Conservation (phyloP, 1,140 invertebrate genomes). For the Cotesia glomerata region DNA sequence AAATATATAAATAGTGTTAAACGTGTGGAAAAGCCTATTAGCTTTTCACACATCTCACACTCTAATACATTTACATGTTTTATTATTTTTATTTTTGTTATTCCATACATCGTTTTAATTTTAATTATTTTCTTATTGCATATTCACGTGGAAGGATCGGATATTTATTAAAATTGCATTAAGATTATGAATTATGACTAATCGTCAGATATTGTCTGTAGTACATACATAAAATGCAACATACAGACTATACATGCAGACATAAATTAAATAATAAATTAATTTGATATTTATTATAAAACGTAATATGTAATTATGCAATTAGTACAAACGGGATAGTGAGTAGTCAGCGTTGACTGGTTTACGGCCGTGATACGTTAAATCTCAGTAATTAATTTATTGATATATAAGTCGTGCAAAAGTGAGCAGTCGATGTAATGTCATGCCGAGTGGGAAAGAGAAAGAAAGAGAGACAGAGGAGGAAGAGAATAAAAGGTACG, state of each 20-base stretch:
- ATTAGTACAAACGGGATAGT: slow-evolving; percentile 56
- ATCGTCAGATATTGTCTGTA: too few species aligned
- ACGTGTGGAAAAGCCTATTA: too few species aligned
- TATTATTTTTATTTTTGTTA: too few species aligned
- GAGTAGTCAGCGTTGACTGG: slow-evolving; percentile 47
- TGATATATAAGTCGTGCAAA: slow-evolving; percentile 36
- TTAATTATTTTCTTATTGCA: too few species aligned
- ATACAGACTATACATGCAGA: neutral
- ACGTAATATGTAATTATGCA: slow-evolving; percentile 61
- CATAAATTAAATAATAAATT: slow-evolving; percentile 52
- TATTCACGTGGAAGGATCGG: too few species aligned
- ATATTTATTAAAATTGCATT: too few species aligned
- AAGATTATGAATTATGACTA: too few species aligned
- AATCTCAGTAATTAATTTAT: slow-evolving; percentile 61
- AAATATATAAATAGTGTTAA: too few species aligned
- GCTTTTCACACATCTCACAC: too few species aligned
- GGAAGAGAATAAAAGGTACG: neutral
- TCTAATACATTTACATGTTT: too few species aligned
- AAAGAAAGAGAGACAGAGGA: slow-evolving; percentile 18
- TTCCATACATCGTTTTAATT: too few species aligned
- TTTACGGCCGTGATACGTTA: slow-evolving; percentile 58
- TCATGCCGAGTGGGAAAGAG: slow-evolving; percentile 16
- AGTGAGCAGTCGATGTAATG: neutral
- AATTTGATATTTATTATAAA: slow-evolving; percentile 40
- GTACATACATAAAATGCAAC: too few species aligned